Base-by-base conservation (phyloP, 2,113 vertebrate genomes). In the Hystrix brachyura region DNA sequence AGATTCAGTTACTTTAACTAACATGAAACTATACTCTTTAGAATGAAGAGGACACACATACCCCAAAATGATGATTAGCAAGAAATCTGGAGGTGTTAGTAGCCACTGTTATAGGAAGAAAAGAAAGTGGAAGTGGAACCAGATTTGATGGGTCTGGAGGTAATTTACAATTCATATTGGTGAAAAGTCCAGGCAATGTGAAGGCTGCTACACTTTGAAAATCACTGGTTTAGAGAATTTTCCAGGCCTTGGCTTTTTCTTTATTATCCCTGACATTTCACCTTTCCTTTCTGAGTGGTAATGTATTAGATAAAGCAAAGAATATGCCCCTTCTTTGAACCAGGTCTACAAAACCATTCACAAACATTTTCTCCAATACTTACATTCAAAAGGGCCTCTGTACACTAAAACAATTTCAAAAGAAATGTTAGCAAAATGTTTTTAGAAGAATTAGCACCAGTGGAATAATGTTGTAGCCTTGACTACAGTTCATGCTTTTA, bases 21-120 rank as follows among this genome's bases (percentile, higher is more conserved):
- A 72, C 12, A 48, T 51, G 79, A 93, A 92, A 93, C 51, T n/a
- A 11, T 9, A 46, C 2, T 9, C 34, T 53, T 76, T 92, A 57
- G 71, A 87, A 59, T 6, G 65, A 57, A 78, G 64, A 53, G 87
- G n/a, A 87, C 12, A 92, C 46, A 65, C 71, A 19, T 46, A 59
- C 32, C 53, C 84, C 65, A 17, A 69, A 82, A 85, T 34, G 55
- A 94, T 84, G 90, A 62, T 84, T 60, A 53, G 76, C 82, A 65
- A 95, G 90, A 95, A 79, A 94, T 32, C 25, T 74, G 67, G 92
- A 81, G 74, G 53, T 94, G 59, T 91, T 65, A 85, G 83, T n/a
- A 55, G 69, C 76, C 91, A 93, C 90, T 95, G 94, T 96, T 90
- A 91, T 11, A 57, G 1, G 7, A 82, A 87, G 72, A 89, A 92